Percentiles rank a stretch among this genome's conserved stretches.
Conservation (phyloP, 2,797 vertebrate genomes). For the Setipinna tenuifilis region DNA sequence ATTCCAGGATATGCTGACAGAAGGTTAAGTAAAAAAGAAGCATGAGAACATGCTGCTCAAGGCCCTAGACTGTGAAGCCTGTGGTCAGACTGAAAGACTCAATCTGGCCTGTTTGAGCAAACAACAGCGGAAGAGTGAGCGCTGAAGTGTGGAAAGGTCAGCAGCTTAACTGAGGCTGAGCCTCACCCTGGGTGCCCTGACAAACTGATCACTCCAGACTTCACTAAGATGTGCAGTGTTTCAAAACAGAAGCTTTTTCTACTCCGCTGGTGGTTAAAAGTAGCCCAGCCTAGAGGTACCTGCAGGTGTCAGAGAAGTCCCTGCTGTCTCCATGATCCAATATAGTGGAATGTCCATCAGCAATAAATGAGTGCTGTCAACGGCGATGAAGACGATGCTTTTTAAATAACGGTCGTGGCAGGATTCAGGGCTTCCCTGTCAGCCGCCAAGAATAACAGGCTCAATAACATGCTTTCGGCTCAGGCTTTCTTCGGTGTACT, state of each 20-base stretch:
- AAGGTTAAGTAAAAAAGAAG: neutral
- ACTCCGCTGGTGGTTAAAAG: neutral
- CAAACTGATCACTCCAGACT: neutral
- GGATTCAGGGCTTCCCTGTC: neutral
- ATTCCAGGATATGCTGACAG: neutral
- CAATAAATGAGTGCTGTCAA: constrained; percentile 10
- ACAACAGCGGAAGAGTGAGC: neutral
- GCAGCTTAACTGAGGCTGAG: neutral
- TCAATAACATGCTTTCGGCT: constrained; percentile 5
- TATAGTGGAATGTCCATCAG: neutral
- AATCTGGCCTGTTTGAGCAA: neutral
- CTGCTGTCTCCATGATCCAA: neutral
- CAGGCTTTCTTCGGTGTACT: neutral
- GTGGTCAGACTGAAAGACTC: neutral
- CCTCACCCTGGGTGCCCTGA: neutral
- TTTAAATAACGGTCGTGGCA: neutral
- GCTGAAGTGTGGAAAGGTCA: constrained; percentile 5
- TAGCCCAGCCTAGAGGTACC: neutral
- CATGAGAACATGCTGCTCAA: neutral
- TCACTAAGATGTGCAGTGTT: neutral
- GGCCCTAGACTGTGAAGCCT: neutral
- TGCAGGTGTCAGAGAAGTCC: neutral
- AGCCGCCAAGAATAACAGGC: neutral
- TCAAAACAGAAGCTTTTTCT: neutral
- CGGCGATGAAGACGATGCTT: neutral